A percentile compares a stretch with the other conserved stretches of the same genome.
Evolutionary conservation across 92 coral and sea anemone genomes (phyloP).

Genomic region (Parazoanthus atlanticus): DNA sequence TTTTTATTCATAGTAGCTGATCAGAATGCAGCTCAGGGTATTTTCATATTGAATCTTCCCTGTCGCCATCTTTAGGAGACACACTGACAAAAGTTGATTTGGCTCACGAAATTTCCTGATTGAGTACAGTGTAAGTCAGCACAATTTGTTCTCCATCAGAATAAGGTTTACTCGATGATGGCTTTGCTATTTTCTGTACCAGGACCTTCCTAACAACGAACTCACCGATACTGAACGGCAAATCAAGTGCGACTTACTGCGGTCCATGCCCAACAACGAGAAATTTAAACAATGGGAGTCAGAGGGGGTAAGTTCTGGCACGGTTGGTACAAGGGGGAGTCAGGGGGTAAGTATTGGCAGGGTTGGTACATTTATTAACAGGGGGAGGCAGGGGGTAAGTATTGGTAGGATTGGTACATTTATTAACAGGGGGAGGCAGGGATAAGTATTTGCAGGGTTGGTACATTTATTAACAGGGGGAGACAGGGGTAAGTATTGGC

Average conservation of each 20-base stretch:
- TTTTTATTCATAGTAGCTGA: too few relatives aligned
- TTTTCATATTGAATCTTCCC: too few relatives aligned
- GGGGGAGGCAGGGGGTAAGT: too few relatives aligned
- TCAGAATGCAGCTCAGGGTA: too few relatives aligned
- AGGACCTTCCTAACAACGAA: conserved; percentile 50
- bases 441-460: conserved; percentile 27
- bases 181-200: neutral
- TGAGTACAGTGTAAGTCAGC: neutral
- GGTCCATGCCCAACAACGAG: conserved; percentile 88
- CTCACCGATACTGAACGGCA: conserved; percentile 76
- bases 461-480: too few relatives aligned
- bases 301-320: conserved; percentile 64
- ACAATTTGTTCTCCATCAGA: neutral
- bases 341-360: conserved; percentile 62
- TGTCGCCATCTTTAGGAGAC: too few relatives aligned
- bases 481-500: neutral
- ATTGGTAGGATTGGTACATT: neutral
- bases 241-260: conserved; percentile 80
- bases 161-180: neutral
- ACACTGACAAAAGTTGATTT: too few relatives aligned
- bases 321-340: conserved; percentile 42
- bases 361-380: too few relatives aligned
- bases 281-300: conserved; percentile 73
- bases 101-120: neutral
- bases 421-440: too few relatives aligned